These are phyloP conservation scores for Drosophila borborema DNA, from an alignment of 2,888 invertebrate species.

Conservation along the genomic window DNA sequence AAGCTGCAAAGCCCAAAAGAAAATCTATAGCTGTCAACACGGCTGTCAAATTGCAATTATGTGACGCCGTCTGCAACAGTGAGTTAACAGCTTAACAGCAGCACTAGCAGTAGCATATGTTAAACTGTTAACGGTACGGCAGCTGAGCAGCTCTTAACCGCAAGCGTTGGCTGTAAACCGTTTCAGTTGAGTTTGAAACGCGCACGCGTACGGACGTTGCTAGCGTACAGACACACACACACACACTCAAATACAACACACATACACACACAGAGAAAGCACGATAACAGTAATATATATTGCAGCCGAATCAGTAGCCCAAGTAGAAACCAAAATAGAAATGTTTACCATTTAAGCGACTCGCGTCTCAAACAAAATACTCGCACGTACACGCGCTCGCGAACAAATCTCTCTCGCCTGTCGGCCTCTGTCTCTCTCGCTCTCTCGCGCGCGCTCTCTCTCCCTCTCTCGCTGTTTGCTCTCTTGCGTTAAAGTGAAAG, in stretches of 20 bases:
- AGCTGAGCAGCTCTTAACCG: constrained; percentile 61
- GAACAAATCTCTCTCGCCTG: background rate
- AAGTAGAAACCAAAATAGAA: constrained; percentile 73
- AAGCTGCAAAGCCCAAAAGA: constrained; percentile 32
- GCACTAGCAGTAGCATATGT: background rate
- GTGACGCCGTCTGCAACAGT: constrained; percentile 30
- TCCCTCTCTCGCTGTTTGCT: constrained; percentile 13
- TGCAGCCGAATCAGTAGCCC: constrained; percentile 28
- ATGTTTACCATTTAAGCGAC: constrained; percentile 79
- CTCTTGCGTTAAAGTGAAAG: constrained; percentile 83
- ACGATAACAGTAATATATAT: constrained; percentile 64
- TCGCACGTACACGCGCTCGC: constrained; percentile 61
- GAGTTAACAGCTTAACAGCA: constrained; percentile 47
- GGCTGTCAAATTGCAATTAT: constrained; percentile 46
- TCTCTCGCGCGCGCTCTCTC: constrained; percentile 3
- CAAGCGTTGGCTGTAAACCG: constrained; percentile 64
- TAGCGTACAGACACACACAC: constrained; percentile 28
- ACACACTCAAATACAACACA: background rate
- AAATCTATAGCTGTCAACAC: constrained; percentile 30
- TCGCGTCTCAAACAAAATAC: constrained; percentile 59
- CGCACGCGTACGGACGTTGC: constrained; percentile 70
- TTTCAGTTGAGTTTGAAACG: constrained; percentile 76
- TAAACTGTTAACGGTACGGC: constrained; percentile 38
- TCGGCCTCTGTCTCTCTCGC: constrained; percentile 4
- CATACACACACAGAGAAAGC: constrained; percentile 57